A percentile compares a stretch with the other conserved stretches of the same genome.
These are phyloP conservation scores for Xestobium rufovillosum DNA, from an alignment of 2,888 invertebrate species.

Conservation along the genomic window DNA sequence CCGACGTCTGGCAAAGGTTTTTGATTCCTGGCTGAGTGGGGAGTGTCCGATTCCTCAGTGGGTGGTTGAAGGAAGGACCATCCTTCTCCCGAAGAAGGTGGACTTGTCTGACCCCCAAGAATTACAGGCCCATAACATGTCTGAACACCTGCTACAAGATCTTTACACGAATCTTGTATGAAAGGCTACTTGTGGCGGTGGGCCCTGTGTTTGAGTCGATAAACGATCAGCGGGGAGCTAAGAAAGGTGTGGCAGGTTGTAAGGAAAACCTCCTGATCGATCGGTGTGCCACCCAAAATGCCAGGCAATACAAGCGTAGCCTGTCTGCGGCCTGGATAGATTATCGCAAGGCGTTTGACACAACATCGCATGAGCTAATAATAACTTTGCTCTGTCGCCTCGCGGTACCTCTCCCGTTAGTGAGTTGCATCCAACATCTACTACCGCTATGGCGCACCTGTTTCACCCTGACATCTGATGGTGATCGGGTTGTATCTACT, in stretches of 20 bases:
- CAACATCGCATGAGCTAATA: conserved; percentile 3
- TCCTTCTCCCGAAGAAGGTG: not conserved
- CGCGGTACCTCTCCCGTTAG: too few relatives aligned
- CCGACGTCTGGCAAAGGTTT: conserved; percentile 6
- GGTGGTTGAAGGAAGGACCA: not conserved
- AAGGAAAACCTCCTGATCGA: conserved; percentile 14
- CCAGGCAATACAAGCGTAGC: conserved; percentile 4
- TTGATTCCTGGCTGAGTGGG: not conserved
- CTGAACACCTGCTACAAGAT: conserved; percentile 2
- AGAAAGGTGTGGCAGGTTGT: conserved; percentile 10
- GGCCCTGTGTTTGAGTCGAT: conserved; percentile 1
- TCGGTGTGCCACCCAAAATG: conserved; percentile 4
- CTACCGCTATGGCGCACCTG: too few relatives aligned
- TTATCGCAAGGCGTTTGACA: conserved; percentile 8
- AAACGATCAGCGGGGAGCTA: conserved; percentile 9
- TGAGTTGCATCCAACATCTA: too few relatives aligned
- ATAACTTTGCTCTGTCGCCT: not conserved
- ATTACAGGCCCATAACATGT: conserved; percentile 1
- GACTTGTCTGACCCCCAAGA: conserved; percentile 2
- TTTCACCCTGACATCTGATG: too few relatives aligned
- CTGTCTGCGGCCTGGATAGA: conserved; percentile 10
- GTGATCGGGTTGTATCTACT: too few relatives aligned
- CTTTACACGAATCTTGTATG: not conserved
- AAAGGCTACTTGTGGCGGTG: not conserved
- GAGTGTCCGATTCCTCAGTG: not conserved